Base-by-base conservation (phyloP, 2,888 invertebrate species). In the Amblyjoppa proteus region DNA sequence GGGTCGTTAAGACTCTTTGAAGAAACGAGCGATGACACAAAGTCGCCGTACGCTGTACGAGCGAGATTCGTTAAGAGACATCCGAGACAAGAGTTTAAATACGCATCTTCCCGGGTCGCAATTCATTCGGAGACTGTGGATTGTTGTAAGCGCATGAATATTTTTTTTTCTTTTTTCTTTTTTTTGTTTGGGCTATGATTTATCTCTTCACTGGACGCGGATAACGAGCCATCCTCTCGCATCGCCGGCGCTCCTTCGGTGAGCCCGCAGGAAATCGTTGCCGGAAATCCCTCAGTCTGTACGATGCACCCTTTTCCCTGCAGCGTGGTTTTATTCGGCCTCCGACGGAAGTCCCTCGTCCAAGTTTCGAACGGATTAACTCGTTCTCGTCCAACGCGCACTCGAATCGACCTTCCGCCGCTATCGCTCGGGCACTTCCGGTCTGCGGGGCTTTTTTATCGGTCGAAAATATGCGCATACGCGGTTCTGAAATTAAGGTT, bases 351-450 rank as follows among this genome's bases (percentile, higher is more conserved):
- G 64, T 79, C 25, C 64, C 70, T 75, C 74, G 79, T 78, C 68
- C 25, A 25, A 45, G 75, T 75, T 84, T 71, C 64, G 70, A 84
- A 84, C 70, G 83, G 79, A 76, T 84, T 76, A 76, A 80, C 66
- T 70, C 71, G 68, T 81, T 49, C 49, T 51, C 45, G 45, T 49
- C 38, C 70, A 68, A 51, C 28, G 13, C 45, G 13, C 28, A 34
- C 25, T n/a, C 38, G 20, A 49, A 20, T 61, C 41, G 70, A 85
- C 82, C 79, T 82, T 79, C 66, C 66, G 68, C 66, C 71, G 34
- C 56, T 82, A 85, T 85, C 82, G 75, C 16, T 51, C 49, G 73
- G 53, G 58, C 51, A 80, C 76, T 45, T 85, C 85, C 85, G 85
- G 85, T 76, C 71, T 51, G 11, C 13, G 28, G 34, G 64, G 51